Conservation (phyloP, 1,140 invertebrate species). For the Arion vulgaris region DNA sequence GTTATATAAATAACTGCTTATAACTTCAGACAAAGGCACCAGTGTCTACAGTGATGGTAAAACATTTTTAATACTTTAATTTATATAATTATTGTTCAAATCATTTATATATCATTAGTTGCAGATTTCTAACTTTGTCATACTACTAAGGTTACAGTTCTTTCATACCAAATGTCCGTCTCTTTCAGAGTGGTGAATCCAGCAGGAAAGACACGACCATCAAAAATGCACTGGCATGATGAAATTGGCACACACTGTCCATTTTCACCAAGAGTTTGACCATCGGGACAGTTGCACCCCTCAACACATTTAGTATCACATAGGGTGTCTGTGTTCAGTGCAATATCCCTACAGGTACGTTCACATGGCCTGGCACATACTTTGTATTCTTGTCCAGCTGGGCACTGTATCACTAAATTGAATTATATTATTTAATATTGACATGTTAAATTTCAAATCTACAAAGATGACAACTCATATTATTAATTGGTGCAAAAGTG, state of each 20-base stretch:
- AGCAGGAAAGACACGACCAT: constrained; percentile 81
- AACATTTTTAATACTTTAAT: no score
- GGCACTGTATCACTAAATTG: constrained; percentile 74
- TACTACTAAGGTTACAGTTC: neutral
- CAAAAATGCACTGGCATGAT: constrained; percentile 83
- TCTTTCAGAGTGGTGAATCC: constrained; percentile 79
- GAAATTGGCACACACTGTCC: constrained; percentile 84
- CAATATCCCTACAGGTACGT: constrained; percentile 80
- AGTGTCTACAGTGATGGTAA: no score
- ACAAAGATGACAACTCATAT: neutral
- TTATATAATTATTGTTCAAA: no score
- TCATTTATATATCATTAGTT: no score
- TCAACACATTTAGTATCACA: constrained; percentile 82
- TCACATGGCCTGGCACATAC: constrained; percentile 84
- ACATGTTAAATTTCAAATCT: neutral
- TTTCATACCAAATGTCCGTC: constrained; percentile 76
- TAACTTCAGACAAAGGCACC: no score
- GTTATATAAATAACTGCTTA: no score
- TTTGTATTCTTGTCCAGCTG: constrained; percentile 84
- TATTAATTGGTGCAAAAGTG: neutral
- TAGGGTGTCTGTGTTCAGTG: constrained; percentile 74
- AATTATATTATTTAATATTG: neutral
- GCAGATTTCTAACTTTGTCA: neutral
- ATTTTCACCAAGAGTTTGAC: constrained; percentile 80
- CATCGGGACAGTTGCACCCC: constrained; percentile 88